Percentiles rank a stretch among this genome's conserved stretches.
Evolutionary conservation across 2,888 invertebrate species (phyloP).

Genomic region (Opisthograptis luteolata): DNA sequence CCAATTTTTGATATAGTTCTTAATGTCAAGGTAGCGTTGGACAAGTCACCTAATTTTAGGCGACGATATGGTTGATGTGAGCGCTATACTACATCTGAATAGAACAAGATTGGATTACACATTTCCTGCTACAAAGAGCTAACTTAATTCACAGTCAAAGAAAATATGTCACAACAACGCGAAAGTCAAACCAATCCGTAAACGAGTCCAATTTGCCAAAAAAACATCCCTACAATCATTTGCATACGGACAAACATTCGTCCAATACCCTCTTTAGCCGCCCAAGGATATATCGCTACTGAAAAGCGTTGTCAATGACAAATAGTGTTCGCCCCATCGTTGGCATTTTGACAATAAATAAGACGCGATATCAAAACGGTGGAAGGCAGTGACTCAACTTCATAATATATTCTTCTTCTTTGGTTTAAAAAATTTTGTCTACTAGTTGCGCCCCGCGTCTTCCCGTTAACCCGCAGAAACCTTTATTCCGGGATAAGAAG

Average conservation of each 20-base stretch:
- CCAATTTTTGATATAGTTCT: neutral
- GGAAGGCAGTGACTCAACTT: conserved; percentile 6
- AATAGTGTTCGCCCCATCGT: conserved; percentile 74
- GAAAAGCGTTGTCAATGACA: conserved; percentile 80
- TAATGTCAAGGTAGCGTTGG: too few species aligned
- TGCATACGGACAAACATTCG: conserved; percentile 45
- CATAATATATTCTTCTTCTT: too few species aligned
- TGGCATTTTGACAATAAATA: conserved; percentile 82
- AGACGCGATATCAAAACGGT: conserved; percentile 46
- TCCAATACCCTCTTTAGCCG: conserved; percentile 49
- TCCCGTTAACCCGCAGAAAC: too few species aligned
- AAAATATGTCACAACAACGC: conserved; percentile 2
- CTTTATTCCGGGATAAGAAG: too few species aligned
- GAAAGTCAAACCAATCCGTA: conserved; percentile 23
- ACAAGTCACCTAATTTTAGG: too few species aligned
- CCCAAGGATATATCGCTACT: conserved; percentile 59
- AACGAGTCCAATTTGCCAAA: conserved; percentile 38
- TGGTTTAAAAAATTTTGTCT: too few species aligned
- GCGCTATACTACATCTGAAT: too few species aligned
- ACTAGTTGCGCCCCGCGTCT: too few species aligned
- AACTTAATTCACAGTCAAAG: too few species aligned
- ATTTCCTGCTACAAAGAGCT: too few species aligned
- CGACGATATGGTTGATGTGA: too few species aligned
- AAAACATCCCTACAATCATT: conserved; percentile 35
- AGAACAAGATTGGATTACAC: too few species aligned